Conservation (phyloP, 2,797 vertebrate species). For the Gallinago solitaria region DNA sequence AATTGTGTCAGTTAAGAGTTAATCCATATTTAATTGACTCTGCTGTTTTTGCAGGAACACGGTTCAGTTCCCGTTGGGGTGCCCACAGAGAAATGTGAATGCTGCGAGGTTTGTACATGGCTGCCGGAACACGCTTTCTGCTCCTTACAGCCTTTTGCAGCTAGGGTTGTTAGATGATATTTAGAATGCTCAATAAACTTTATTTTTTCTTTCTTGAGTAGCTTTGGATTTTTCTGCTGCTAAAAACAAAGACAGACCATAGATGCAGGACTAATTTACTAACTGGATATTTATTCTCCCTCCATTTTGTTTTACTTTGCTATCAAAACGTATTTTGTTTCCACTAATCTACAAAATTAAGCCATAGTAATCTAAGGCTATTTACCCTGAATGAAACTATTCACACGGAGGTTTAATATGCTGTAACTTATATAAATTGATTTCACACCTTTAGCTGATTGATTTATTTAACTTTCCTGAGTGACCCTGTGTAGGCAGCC, state of each 20-base stretch:
- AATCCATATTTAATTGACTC: neutral
- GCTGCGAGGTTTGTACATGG: neutral
- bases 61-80: rapidly evolving
- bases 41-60: neutral
- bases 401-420: conserved; percentile 15
- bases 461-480: conserved; percentile 57
- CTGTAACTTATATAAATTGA: conserved; percentile 47
- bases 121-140: neutral
- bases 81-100: neutral
- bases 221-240: conserved; percentile 9
- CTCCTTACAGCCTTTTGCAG: neutral
- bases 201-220: conserved; percentile 15
- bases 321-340: conserved; percentile 62
- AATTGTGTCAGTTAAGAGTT: neutral
- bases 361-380: conserved; percentile 10
- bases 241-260: neutral
- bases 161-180: neutral
- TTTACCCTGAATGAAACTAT: conserved; percentile 59
- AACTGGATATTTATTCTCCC: conserved; percentile 15
- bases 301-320: conserved; percentile 47
- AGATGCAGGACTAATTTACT: neutral
- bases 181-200: conserved; percentile 11
- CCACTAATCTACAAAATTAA: conserved; percentile 58
- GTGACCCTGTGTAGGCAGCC: neutral
- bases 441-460: conserved; percentile 59